phyloP scores from a whole-genome alignment of 2,113 vertebrate genomes.

The Sprattus sprattus region DNA sequence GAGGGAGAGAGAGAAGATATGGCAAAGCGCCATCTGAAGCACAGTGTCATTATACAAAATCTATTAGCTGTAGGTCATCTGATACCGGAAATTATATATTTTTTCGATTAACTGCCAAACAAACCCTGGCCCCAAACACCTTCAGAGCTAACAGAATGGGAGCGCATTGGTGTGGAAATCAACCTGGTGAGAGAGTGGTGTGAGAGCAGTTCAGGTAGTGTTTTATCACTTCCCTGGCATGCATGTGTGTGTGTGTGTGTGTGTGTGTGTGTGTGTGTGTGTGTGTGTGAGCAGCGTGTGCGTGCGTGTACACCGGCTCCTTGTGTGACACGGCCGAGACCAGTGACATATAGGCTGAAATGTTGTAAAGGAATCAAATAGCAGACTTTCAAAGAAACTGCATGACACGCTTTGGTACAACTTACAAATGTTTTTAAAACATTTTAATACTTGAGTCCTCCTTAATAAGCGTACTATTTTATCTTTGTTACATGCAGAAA shows the following conservation, averaged over 20 bases:
- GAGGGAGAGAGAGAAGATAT: neutral
- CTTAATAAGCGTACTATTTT: neutral
- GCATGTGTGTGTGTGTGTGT: neutral
- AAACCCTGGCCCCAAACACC: neutral
- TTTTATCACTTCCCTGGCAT: neutral
- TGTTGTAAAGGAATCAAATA: neutral
- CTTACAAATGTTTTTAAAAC: neutral
- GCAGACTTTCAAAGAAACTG: neutral
- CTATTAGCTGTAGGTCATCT: neutral
- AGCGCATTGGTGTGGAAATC: neutral
- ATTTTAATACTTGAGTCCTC: neutral
- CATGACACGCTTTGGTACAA: neutral
- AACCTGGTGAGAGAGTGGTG: neutral
- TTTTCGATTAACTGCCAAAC: neutral
- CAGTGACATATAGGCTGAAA: neutral
- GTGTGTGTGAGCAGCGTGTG: slow-evolving; percentile 6
- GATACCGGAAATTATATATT: neutral
- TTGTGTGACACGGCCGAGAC: neutral
- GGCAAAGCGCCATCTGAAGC: neutral
- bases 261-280: slow-evolving; percentile 10
- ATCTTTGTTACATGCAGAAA: neutral
- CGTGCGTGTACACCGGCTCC: neutral
- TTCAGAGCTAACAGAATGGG: neutral
- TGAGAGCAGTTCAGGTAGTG: neutral
- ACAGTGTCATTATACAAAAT: neutral